These are phyloP conservation scores for Ameiurus melas DNA, from an alignment of 2,113 vertebrate species.

Conservation along the genomic window DNA sequence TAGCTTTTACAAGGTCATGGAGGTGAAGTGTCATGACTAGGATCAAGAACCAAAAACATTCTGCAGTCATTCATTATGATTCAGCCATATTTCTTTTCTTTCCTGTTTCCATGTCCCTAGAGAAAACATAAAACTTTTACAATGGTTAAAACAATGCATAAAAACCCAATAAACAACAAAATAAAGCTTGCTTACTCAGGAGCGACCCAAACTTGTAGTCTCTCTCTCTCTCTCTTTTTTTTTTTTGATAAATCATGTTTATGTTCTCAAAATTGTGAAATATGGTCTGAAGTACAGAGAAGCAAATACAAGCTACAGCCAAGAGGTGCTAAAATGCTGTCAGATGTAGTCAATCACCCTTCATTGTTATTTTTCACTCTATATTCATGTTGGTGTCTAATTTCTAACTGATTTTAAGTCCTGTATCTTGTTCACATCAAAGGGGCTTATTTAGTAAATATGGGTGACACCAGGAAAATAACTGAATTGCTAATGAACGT, in stretches of 20 bases:
- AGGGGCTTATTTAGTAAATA: neutral
- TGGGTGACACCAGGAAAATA: neutral
- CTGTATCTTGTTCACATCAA: neutral
- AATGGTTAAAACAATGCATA: neutral
- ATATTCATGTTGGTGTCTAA: neutral
- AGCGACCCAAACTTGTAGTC: neutral
- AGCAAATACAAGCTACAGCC: neutral
- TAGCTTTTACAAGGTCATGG: constrained; percentile 13
- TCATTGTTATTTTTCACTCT: neutral
- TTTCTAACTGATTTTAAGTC: neutral
- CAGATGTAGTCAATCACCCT: neutral
- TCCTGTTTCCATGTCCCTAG: neutral
- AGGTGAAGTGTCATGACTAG: constrained; percentile 2
- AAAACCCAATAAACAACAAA: neutral
- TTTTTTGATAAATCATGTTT: neutral
- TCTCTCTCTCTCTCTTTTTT: neutral
- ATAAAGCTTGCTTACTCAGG: neutral
- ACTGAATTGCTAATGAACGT: constrained; percentile 3
- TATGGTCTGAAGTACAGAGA: neutral
- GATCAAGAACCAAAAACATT: neutral
- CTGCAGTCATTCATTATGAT: neutral
- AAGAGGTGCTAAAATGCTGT: neutral
- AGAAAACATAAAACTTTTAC: neutral
- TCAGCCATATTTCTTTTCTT: neutral
- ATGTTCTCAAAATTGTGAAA: neutral